Evolutionary conservation across 2,888 invertebrate genomes (phyloP), one percentile per base, ranked within the genome.

Genomic region (Sclerodermus sp.): DNA sequence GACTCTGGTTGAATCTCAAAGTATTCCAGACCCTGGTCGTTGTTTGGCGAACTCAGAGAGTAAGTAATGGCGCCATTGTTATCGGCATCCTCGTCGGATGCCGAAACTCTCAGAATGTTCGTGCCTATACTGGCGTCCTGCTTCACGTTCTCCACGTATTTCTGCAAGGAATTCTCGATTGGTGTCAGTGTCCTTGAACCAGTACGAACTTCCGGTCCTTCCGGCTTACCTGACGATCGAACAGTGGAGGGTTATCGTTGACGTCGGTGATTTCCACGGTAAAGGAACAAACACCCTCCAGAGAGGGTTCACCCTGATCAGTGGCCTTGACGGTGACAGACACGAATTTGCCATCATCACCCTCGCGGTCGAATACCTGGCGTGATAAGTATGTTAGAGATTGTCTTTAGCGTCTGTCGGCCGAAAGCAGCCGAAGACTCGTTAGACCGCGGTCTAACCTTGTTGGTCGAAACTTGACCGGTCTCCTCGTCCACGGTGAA

Each of bases 241-340:
- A 96, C 45, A 95, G 81, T 8, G 95, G 95, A 6, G 95, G 94
- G 79, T 97, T 97, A 78, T 98, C 98, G 74, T 98, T 99, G 39
- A 96, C 93, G 78, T 98, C 98, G 1, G 94, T 94, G 46, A 98
- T 95, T 82, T 96, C 96, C 41, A 96, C 96, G 13, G 95, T 96
- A 77, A 99, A 98, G 6, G 97, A 97, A 79, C 99, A 99, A 61
- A 97, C 96, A 18, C 97, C 96, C 79, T 97, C 97, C 62, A 99
- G 79, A 0, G 95, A 94, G 1, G 97, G 96, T 77, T 94, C 94
- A n/a, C 97, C 99, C 76, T 96, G 93, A 84, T 99, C 99, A 0
- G 96, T 96, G 4, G 97, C 99, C 80, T 97, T 96, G 0, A 97
- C 93, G 0, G 96, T 97, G 4, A 96, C 94, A 0, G 94, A 94